Evolutionary conservation across 2,797 vertebrate genomes (phyloP), one percentile per base, ranked within the genome.

Genomic region (Danio choprae): DNA sequence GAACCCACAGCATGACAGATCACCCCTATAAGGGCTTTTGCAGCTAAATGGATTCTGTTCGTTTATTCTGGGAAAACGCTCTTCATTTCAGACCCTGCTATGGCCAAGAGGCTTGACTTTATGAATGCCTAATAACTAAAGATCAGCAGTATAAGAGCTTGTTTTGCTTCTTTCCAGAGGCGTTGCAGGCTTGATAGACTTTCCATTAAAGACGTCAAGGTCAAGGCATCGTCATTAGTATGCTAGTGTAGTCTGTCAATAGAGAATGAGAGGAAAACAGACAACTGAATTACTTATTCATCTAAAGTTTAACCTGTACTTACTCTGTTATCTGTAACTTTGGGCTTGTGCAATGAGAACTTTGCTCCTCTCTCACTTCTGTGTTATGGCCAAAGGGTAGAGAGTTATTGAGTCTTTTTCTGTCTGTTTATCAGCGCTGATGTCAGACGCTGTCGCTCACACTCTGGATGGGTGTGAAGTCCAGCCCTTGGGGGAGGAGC

Each of bases 401-500:
- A 53, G 15, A 13, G 1, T 58, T 38, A 48, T 78, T 53, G 43
- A 8, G 56, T 16, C 13, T 16, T 36, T 48, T 13, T 81, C 53
- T 77, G 38, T 63, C 0, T 59, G 4, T 77, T 12, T 13, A 58
- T 74, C 69, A 90, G 89, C 97, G 4, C 95, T 97, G 69, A 97
- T 98, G 96, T 98, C 97, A 0, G 98, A 99, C 7, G 97, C 97
- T 18, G 97, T 99, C n/a, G 97, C 97, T 84, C 97, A 99, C 90
- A 98, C 97, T 80, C 87, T 99, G 90, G 98, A 99, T 0, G 96
- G 96, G 86, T 99, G 98, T 59, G 98, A 99, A 89, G 96, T 99
- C 70, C 96, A 96, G 0, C 87, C 98, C 0, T 92, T 98, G 62
- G 98, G 98, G 58, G 97, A 98, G 84, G 97, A 98, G 93, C 86